phyloP scores from a whole-genome alignment of 2,888 invertebrate genomes.

The Caenorhabditis angaria region DNA sequence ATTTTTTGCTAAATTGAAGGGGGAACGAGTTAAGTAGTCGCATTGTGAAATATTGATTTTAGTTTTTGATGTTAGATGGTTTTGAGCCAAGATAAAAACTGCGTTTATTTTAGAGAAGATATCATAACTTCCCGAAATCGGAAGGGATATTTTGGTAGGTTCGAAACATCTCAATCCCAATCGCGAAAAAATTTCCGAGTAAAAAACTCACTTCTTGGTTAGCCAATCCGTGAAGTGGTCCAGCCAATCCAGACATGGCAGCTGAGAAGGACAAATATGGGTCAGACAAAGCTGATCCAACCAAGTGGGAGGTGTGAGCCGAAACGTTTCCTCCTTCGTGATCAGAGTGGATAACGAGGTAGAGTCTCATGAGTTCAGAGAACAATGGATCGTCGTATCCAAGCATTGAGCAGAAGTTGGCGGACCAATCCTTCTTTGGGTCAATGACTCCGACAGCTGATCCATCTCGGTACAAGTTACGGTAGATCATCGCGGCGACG shows the following conservation, averaged over 20 bases:
- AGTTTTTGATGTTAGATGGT: slow-evolving; percentile 7
- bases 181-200: neutral
- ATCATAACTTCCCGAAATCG: too few relatives aligned
- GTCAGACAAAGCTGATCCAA: slow-evolving; percentile 91
- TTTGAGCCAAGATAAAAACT: too few relatives aligned
- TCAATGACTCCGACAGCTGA: slow-evolving; percentile 89
- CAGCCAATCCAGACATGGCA: slow-evolving; percentile 91
- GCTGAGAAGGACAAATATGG: slow-evolving; percentile 89
- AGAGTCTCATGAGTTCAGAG: slow-evolving; percentile 89
- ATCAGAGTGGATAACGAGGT: slow-evolving; percentile 84
- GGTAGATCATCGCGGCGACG: slow-evolving; percentile 91
- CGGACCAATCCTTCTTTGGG: slow-evolving; percentile 85
- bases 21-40: too few relatives aligned
- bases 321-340: slow-evolving; percentile 90
- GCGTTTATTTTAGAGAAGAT: too few relatives aligned
- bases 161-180: too few relatives aligned
- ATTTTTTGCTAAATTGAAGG: too few relatives aligned
- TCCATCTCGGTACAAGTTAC: slow-evolving; percentile 86
- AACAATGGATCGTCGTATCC: slow-evolving; percentile 84
- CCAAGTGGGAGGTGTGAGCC: slow-evolving; percentile 91
- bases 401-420: slow-evolving; percentile 89
- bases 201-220: slow-evolving; percentile 82
- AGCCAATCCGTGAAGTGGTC: slow-evolving; percentile 92
- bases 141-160: too few relatives aligned
- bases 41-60: neutral